A percentile compares a stretch with the other conserved stretches of the same genome.
Conservation (phyloP, 2,113 vertebrate species). For the Orcinus orca region DNA sequence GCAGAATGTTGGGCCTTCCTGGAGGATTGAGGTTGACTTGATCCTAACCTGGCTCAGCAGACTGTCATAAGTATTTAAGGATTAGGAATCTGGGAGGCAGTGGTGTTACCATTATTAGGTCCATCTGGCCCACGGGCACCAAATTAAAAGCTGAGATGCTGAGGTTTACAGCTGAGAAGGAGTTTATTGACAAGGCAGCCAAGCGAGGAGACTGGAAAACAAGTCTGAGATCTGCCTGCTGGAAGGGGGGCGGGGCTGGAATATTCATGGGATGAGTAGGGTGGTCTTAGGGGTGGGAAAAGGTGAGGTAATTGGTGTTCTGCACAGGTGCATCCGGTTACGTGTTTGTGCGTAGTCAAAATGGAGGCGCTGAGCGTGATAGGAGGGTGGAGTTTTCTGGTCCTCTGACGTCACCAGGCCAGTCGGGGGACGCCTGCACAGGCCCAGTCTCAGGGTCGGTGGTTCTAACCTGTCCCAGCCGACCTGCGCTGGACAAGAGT, state of each 20-base stretch:
- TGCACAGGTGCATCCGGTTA: not conserved
- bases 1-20: not conserved
- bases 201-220: not conserved
- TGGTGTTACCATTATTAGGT: not conserved
- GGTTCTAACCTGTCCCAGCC: not conserved
- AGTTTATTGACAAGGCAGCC: not conserved
- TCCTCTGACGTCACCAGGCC: not conserved
- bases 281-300: not conserved
- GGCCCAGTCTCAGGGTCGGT: not conserved
- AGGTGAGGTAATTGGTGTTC: not conserved
- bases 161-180: not conserved
- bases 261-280: not conserved
- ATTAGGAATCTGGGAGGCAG: not conserved
- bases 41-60: not conserved
- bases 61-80: not conserved
- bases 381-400: not conserved
- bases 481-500: not conserved
- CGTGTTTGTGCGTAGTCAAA: not conserved
- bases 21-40: not conserved
- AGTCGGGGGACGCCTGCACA: fast-evolving
- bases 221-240: not conserved
- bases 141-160: not conserved
- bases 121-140: not conserved
- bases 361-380: not conserved
- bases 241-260: not conserved